These are phyloP conservation scores for Spizaetus ornatus DNA, from an alignment of 2,113 vertebrate species.

Conservation along the genomic window DNA sequence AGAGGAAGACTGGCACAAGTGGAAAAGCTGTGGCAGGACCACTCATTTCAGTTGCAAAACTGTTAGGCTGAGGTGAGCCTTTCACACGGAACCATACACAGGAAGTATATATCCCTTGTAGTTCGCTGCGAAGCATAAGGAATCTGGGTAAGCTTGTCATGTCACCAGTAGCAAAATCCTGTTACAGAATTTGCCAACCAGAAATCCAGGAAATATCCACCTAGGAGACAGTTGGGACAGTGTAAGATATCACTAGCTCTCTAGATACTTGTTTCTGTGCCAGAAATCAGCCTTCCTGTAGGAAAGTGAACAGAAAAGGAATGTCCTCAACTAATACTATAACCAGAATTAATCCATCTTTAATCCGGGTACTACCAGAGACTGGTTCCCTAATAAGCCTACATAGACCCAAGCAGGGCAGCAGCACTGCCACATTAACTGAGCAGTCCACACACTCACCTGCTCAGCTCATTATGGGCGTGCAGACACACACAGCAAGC, in stretches of 20 bases:
- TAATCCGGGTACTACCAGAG: neutral
- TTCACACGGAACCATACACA: neutral
- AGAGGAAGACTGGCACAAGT: neutral
- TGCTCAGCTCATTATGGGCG: fast-evolving
- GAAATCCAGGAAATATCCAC: neutral
- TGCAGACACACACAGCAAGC: neutral
- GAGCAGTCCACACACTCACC: neutral
- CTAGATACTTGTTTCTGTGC: neutral
- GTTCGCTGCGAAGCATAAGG: neutral
- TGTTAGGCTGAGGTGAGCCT: neutral
- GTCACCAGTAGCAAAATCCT: neutral
- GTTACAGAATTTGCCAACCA: neutral
- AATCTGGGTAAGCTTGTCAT: neutral
- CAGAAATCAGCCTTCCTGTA: neutral
- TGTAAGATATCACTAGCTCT: neutral
- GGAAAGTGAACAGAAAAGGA: neutral
- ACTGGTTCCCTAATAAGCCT: neutral
- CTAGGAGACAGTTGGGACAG: neutral
- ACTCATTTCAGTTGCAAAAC: neutral
- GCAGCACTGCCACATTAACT: neutral
- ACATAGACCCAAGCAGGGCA: neutral
- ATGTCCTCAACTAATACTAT: neutral
- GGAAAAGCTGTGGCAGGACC: neutral
- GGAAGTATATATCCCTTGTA: neutral
- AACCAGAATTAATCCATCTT: neutral